Conservation (phyloP, 2,113 vertebrate genomes). For the Spizaetus ornatus region DNA sequence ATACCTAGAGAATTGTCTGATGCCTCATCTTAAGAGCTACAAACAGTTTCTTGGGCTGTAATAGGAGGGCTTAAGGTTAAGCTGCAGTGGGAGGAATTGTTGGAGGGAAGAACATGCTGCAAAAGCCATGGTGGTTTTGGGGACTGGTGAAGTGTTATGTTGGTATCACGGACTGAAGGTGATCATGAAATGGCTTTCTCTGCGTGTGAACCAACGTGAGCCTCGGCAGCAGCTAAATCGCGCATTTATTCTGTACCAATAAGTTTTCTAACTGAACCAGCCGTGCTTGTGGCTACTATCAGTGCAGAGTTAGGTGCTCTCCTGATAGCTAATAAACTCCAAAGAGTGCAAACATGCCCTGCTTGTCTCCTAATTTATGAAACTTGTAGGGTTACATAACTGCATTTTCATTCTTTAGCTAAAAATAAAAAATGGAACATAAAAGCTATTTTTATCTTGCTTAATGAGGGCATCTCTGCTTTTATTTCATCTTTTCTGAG, state of each 20-base stretch:
- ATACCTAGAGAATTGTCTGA: background rate
- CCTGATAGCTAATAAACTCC: background rate
- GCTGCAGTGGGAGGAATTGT: background rate
- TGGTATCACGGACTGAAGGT: background rate
- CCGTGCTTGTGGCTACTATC: background rate
- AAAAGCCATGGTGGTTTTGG: background rate
- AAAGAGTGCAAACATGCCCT: background rate
- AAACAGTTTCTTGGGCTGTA: background rate
- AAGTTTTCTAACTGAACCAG: background rate
- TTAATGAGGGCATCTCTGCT: conserved; percentile 72
- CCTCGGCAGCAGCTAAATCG: background rate
- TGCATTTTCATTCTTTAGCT: conserved; percentile 47
- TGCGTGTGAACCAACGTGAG: accelerated
- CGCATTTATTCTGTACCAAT: accelerated
- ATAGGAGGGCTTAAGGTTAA: background rate
- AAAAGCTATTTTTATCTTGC: conserved; percentile 69
- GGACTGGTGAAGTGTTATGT: background rate
- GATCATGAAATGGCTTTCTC: background rate
- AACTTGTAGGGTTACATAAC: conserved; percentile 59
- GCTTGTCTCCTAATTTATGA: background rate
- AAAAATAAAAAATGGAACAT: conserved; percentile 73
- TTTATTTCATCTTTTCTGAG: conserved; percentile 52
- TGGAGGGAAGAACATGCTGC: background rate
- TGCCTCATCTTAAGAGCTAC: background rate
- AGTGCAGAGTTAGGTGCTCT: background rate